A percentile compares a stretch with the other conserved stretches of the same genome.
These are phyloP conservation scores for Trissoscelio sp. DNA, from an alignment of 2,888 invertebrate species.

Conservation along the genomic window DNA sequence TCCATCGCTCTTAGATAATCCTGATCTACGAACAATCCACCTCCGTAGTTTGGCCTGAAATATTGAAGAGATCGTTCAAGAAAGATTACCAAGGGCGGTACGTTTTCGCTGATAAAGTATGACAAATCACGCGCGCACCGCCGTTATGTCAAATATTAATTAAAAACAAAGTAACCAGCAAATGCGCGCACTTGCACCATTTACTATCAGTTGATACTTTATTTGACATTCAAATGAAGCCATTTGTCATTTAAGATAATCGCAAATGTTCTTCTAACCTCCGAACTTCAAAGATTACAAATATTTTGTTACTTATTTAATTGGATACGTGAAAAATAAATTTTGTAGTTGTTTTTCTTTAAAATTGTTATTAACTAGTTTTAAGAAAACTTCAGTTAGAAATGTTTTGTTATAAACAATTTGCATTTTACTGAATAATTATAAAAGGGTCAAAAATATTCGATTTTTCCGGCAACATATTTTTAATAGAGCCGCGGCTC, in stretches of 20 bases:
- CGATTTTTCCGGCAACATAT: constrained; percentile 30
- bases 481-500: constrained; percentile 48
- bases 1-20: constrained; percentile 87
- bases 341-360: no score
- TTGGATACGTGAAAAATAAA: no score
- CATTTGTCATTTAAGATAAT: no score
- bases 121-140: constrained; percentile 34
- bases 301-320: no score
- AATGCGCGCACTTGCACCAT: neutral
- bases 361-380: no score
- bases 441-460: constrained; percentile 2
- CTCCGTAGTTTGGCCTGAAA: constrained; percentile 86
- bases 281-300: no score
- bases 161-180: constrained; percentile 38
- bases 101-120: constrained; percentile 59
- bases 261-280: no score
- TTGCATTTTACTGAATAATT: no score
- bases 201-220: constrained; percentile 10
- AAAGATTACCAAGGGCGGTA: constrained; percentile 54
- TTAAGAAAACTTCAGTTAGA: no score
- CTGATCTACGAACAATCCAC: constrained; percentile 83
- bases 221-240: constrained; percentile 7
- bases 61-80: constrained; percentile 69
- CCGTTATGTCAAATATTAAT: constrained; percentile 48
- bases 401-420: no score